A percentile compares a stretch with the other conserved stretches of the same genome.
phyloP scores from a whole-genome alignment of 2,888 invertebrate species.

The Pristionchus japonicus region DNA sequence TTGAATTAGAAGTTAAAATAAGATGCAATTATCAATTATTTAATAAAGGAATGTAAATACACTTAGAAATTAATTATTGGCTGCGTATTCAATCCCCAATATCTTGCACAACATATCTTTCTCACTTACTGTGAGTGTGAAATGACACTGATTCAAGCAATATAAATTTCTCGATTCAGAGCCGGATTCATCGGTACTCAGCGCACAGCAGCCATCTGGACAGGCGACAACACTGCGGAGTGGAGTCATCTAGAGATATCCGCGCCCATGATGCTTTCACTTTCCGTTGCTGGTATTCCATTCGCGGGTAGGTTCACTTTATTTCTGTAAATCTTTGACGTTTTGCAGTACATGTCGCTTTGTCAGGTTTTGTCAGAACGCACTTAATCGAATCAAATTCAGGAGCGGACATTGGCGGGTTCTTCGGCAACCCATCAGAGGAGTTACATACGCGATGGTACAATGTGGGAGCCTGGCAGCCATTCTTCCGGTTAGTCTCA shows the following conservation, averaged over 20 bases:
- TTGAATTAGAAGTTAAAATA: no score
- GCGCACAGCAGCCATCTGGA: constrained; percentile 90
- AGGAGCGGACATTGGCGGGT: constrained; percentile 97
- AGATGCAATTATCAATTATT: no score
- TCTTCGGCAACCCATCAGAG: constrained; percentile 94
- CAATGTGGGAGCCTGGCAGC: constrained; percentile 71
- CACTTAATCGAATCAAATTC: no score
- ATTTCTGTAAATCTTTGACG: no score
- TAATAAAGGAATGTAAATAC: no score
- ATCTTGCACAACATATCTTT: no score
- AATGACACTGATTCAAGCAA: no score
- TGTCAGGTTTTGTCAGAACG: no score
- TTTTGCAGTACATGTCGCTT: no score
- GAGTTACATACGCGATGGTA: constrained; percentile 96
- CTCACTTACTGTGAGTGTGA: no score
- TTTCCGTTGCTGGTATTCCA: constrained; percentile 88
- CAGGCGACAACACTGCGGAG: constrained; percentile 95
- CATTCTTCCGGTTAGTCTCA: constrained; percentile 64
- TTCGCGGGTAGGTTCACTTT: constrained; percentile 80
- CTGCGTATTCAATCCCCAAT: no score
- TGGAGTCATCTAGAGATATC: constrained; percentile 92
- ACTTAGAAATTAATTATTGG: no score
- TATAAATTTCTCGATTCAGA: constrained; percentile 45
- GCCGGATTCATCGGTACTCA: constrained; percentile 94
- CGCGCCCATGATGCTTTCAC: constrained; percentile 92